Conservation (phyloP, 2,113 vertebrate genomes). For the Glaucomys volans region DNA sequence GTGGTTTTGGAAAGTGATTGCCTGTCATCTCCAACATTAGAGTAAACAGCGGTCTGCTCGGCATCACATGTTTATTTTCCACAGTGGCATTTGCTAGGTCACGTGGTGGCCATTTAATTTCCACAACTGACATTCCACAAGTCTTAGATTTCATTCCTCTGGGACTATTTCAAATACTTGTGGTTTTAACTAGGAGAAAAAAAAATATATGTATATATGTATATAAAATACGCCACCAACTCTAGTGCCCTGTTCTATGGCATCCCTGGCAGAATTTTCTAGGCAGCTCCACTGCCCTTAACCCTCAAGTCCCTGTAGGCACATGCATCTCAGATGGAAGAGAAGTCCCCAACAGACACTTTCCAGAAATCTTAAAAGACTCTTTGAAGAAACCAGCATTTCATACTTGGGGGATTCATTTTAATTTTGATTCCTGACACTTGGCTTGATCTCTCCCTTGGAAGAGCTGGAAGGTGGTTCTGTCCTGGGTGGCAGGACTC, state of each 20-base stretch:
- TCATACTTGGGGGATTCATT: background rate
- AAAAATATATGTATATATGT: background rate
- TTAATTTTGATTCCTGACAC: background rate
- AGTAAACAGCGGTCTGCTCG: conserved; percentile 68
- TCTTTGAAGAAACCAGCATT: background rate
- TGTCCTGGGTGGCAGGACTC: background rate
- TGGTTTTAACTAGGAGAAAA: conserved; percentile 65
- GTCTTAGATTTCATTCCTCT: conserved; percentile 74
- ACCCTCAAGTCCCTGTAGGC: background rate
- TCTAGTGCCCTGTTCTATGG: background rate
- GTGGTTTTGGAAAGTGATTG: conserved; percentile 73
- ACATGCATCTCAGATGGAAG: background rate
- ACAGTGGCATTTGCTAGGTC: conserved; percentile 64
- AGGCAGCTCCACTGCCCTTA: background rate
- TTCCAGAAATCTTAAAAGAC: conserved; percentile 16
- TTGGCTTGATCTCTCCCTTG: background rate
- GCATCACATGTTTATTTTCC: conserved; percentile 72
- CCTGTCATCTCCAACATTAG: conserved; percentile 69
- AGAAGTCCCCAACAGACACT: background rate
- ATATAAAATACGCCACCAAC: background rate
- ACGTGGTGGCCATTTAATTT: conserved; percentile 77
- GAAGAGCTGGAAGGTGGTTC: background rate
- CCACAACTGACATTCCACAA: conserved; percentile 72
- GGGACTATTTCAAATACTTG: conserved; percentile 76
- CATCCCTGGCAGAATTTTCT: background rate